Evolutionary conservation across 2,888 invertebrate genomes (phyloP).

Genomic region (Seira musarum): DNA sequence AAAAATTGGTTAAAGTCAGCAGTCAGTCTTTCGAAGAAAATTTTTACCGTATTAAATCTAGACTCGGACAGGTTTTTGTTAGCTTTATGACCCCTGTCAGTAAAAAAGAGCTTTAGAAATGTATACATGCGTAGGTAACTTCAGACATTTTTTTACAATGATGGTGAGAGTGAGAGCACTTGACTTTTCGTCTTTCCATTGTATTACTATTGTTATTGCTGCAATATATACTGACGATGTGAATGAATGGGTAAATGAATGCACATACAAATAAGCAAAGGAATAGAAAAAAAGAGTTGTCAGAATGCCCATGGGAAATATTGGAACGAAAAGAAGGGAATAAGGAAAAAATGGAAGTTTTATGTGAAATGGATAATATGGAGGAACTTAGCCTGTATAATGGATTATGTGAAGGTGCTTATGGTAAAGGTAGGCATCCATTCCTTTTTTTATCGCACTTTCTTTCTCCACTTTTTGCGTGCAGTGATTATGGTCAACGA

Average conservation of each 20-base stretch:
- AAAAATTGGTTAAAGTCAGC: no score
- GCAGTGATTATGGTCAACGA: slow-evolving; percentile 50
- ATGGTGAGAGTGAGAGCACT: slow-evolving; percentile 17
- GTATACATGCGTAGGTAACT: no score
- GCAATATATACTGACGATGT: not conserved
- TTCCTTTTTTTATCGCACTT: slow-evolving; percentile 23
- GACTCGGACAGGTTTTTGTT: no score
- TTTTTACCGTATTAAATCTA: no score
- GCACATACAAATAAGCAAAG: slow-evolving; percentile 18
- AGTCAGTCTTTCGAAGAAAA: no score
- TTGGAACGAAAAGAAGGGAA: slow-evolving; percentile 13
- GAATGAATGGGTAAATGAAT: no score
- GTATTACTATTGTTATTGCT: slow-evolving; percentile 30
- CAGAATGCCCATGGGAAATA: slow-evolving; percentile 26
- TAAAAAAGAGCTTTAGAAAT: no score
- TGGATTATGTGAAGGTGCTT: no score
- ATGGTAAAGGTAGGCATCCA: slow-evolving; percentile 5
- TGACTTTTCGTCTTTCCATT: slow-evolving; percentile 23
- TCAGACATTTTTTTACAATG: not conserved
- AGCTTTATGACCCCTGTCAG: no score
- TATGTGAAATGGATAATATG: no score
- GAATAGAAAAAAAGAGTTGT: slow-evolving; percentile 13
- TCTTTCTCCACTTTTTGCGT: slow-evolving; percentile 26
- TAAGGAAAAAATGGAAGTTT: slow-evolving; percentile 17
- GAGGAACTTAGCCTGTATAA: no score